These are phyloP conservation scores for Carlito syrichta DNA, from an alignment of 2,113 vertebrate genomes.

Conservation along the genomic window DNA sequence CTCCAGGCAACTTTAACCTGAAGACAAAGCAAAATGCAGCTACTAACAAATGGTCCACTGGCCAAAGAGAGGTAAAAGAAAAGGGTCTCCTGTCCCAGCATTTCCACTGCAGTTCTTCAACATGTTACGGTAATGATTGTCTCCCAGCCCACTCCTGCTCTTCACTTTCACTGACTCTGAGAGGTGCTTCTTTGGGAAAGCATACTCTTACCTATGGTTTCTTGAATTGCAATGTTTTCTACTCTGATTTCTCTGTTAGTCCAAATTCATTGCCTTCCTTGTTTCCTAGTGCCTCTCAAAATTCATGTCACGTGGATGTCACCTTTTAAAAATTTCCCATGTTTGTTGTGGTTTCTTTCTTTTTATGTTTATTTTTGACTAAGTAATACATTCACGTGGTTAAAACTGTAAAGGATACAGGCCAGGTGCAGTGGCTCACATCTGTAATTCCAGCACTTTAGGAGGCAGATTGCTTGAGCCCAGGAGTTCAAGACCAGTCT, in stretches of 20 bases:
- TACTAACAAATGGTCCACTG: not conserved
- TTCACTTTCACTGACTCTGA: not conserved
- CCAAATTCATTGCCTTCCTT: not conserved
- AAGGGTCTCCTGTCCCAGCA: not conserved
- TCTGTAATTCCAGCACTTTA: too few species aligned
- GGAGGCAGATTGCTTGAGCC: too few species aligned
- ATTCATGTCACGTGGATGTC: not conserved
- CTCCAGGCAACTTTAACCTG: not conserved
- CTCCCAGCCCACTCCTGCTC: not conserved
- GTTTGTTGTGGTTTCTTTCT: not conserved
- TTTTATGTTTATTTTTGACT: conserved; percentile 24
- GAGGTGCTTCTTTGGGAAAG: not conserved
- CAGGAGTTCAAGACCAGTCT: too few species aligned
- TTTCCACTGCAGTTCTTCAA: not conserved
- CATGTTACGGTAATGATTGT: not conserved
- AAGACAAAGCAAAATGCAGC: not conserved
- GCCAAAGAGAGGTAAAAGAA: not conserved
- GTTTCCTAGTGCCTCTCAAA: not conserved
- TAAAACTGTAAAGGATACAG: not conserved
- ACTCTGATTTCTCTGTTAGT: not conserved
- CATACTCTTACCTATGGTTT: not conserved
- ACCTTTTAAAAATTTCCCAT: conserved; percentile 22
- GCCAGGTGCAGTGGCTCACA: too few species aligned
- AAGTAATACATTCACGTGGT: not conserved
- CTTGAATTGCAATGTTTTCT: not conserved